Evolutionary conservation across 2,888 invertebrate species (phyloP), one percentile per base, ranked within the genome.

Genomic region (Agonopterix heracliana): DNA sequence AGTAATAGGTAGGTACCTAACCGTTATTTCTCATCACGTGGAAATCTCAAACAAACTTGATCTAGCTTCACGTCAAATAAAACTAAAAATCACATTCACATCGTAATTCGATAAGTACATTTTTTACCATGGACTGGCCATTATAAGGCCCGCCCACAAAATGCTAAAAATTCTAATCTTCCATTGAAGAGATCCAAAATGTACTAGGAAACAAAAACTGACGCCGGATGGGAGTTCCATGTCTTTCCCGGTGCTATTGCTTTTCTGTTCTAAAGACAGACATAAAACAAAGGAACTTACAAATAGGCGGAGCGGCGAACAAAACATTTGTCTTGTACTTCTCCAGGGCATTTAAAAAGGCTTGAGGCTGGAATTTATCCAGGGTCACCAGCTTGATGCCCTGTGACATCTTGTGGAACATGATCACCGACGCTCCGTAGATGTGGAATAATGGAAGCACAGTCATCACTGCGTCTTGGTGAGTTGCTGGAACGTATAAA

Each of bases 371-470:
- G 68, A 97, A 95, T 71, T 91, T 92, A 0, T 93, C 90, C 51
- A 95, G 56, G 0, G 93, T 93, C 12, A 94, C 90, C 35, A 94
- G 52, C 57, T 92, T 93, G 1, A 84, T 78, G 0, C 96, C 95
- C 0, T 84, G 66, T 0, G 88, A 78, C 60, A 95, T 66, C 56
- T 91, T 89, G 52, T 90, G 89, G 43, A 92, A 75, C 81, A 93
- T 88, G 11, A 91, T 71, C 0, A 91, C 86, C 0, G 90, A 81
- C 13, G 94, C 89, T 0, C 94, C 96, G 65, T 94, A 96, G 54
- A 95, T 94, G 73, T 96, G 96, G 76, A 93, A 96, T 73, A 95
- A 91, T 2, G 96, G 96, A 45, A 96, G 74, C 1, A 96, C 88
- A 2, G 90, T 90, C 45, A 95, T 87, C 9, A 91, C 57, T 0